These are phyloP conservation scores for Adelosebastes latens DNA, from an alignment of 2,797 vertebrate species.

Conservation along the genomic window DNA sequence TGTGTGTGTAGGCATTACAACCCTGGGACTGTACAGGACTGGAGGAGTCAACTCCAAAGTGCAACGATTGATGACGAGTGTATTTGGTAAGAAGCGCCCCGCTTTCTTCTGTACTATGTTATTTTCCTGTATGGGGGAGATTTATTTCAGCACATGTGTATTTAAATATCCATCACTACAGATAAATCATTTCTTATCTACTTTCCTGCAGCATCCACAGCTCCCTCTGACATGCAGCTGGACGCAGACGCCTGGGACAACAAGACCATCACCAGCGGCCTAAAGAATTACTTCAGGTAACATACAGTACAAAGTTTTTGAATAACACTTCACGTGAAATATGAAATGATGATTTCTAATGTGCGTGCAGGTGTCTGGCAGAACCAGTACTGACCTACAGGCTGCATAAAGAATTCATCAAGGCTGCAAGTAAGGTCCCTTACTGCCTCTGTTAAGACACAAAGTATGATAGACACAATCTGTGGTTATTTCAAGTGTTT, in stretches of 20 bases:
- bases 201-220: slow-evolving; percentile 86
- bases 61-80: slow-evolving; percentile 73
- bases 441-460: neutral
- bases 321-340: slow-evolving; percentile 3
- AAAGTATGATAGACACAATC: neutral
- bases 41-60: slow-evolving; percentile 81
- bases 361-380: slow-evolving; percentile 89
- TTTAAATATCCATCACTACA: neutral
- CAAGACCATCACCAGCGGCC: slow-evolving; percentile 97
- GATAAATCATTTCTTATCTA: neutral
- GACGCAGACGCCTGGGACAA: slow-evolving; percentile 96
- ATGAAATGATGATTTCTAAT: slow-evolving; percentile 12
- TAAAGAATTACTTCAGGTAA: slow-evolving; percentile 98
- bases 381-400: slow-evolving; percentile 97
- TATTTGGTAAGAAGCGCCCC: slow-evolving; percentile 57
- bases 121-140: neutral
- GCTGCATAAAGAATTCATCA: slow-evolving; percentile 96
- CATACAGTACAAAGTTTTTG: neutral
- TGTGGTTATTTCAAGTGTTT: neutral
- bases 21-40: slow-evolving; percentile 74
- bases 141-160: neutral
- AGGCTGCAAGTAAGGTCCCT: slow-evolving; percentile 95
- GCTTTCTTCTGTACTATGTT: neutral
- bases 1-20: slow-evolving; percentile 63
- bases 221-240: slow-evolving; percentile 91